Percentiles rank a stretch among this genome's conserved stretches.
Evolutionary conservation across 2,797 vertebrate species (phyloP).

Genomic region (Gymnoscopelus microlampas): DNA sequence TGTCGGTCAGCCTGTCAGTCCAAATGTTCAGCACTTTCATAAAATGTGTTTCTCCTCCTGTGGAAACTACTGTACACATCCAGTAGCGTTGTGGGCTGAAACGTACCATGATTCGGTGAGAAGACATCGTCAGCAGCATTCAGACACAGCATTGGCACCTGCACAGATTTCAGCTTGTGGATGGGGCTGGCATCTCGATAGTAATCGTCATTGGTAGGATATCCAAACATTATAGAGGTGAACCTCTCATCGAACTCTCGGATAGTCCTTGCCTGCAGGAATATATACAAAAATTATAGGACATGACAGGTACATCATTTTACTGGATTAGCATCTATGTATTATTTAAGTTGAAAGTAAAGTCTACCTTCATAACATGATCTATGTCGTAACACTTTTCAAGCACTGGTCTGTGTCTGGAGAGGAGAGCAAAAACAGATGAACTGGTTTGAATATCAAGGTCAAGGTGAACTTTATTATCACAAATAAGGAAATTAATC

Average conservation of each 20-base stretch:
- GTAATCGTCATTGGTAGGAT: slow-evolving; percentile 93
- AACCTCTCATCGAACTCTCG: slow-evolving; percentile 97
- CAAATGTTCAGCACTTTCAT: too few species aligned
- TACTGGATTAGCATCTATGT: slow-evolving; percentile 16
- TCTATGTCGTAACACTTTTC: slow-evolving; percentile 95
- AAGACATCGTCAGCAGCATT: slow-evolving; percentile 98
- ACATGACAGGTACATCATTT: slow-evolving; percentile 1
- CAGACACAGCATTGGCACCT: slow-evolving; percentile 96
- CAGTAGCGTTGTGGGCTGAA: background rate
- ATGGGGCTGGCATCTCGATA: slow-evolving; percentile 94
- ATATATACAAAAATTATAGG: background rate
- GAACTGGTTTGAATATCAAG: slow-evolving; percentile 25
- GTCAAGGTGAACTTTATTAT: background rate
- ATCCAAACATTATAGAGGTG: slow-evolving; percentile 98
- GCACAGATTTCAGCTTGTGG: slow-evolving; percentile 90
- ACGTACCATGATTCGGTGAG: slow-evolving; percentile 94
- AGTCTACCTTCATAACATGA: slow-evolving; percentile 94
- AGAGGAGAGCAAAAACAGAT: slow-evolving; percentile 44
- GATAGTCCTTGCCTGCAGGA: slow-evolving; percentile 90
- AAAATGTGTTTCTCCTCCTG: too few species aligned
- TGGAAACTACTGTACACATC: too few species aligned
- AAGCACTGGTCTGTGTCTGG: slow-evolving; percentile 92
- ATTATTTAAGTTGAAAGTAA: slow-evolving; percentile 24
- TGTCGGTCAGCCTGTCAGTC: too few species aligned
- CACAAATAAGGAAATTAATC: background rate